These are phyloP conservation scores for Campylomormyrus numenius DNA, from an alignment of 2,113 vertebrate genomes.

Conservation along the genomic window DNA sequence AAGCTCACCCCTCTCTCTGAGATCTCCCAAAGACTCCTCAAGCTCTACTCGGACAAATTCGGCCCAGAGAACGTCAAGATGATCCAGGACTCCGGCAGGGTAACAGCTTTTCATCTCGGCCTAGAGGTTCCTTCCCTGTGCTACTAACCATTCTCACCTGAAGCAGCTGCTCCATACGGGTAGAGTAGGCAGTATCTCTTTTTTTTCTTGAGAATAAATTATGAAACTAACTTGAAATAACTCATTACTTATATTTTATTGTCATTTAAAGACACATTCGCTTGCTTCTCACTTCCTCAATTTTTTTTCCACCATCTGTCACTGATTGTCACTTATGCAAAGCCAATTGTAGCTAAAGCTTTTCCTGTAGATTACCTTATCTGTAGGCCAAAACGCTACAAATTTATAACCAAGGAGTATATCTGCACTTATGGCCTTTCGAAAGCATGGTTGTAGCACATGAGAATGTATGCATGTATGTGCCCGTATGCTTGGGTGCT, in stretches of 20 bases:
- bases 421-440: background rate
- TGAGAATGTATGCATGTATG: background rate
- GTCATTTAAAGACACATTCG: background rate
- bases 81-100: slow-evolving; percentile 96
- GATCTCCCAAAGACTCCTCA: slow-evolving; percentile 91
- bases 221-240: background rate
- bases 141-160: background rate
- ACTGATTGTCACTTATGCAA: background rate
- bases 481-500: background rate
- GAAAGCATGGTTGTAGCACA: background rate
- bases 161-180: background rate
- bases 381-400: background rate
- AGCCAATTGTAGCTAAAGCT: background rate
- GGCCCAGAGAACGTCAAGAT: slow-evolving; percentile 96
- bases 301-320: background rate
- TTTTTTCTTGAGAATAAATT: background rate
- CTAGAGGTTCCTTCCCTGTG: background rate
- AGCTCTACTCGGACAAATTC: slow-evolving; percentile 97
- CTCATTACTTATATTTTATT: background rate
- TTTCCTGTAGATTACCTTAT: background rate
- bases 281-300: background rate
- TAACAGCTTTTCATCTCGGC: slow-evolving; percentile 40
- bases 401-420: background rate
- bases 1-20: slow-evolving; percentile 93
- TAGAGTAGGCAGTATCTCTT: background rate